Conservation (phyloP, 2,797 vertebrate species). For the Poecilia picta region DNA sequence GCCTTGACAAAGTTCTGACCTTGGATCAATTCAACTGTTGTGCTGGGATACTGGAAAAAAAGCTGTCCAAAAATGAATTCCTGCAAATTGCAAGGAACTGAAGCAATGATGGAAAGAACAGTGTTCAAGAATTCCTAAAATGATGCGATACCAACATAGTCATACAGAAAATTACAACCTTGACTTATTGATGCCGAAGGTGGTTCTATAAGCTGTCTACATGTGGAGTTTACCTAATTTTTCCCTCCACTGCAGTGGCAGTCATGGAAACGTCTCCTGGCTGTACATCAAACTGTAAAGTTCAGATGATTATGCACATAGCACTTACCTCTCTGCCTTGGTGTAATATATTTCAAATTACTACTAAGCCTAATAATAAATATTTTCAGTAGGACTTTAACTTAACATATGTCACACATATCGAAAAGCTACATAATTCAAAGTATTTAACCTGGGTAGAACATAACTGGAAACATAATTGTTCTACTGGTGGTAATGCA, state of each 20-base stretch:
- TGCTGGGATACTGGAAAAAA: not conserved
- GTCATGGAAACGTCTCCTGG: not conserved
- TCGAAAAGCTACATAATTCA: not conserved
- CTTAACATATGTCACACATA: not conserved
- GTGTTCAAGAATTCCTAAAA: not conserved
- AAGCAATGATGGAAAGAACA: not conserved
- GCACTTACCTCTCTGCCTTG: not conserved
- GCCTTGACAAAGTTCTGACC: not conserved
- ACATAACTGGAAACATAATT: not conserved
- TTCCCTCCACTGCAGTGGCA: no score
- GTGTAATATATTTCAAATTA: slow-evolving; percentile 30
- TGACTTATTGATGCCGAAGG: not conserved
- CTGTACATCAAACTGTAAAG: not conserved
- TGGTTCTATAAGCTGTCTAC: not conserved
- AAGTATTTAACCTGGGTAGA: not conserved
- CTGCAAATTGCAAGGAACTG: not conserved
- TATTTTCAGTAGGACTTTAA: slow-evolving; percentile 11
- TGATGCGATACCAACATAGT: not conserved
- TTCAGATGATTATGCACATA: not conserved
- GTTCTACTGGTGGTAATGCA: not conserved
- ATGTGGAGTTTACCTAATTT: not conserved
- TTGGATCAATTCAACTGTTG: not conserved
- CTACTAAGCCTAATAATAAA: slow-evolving; percentile 18
- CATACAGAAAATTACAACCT: not conserved
- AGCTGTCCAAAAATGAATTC: not conserved